These are phyloP conservation scores for Serripes groenlandicus DNA, from an alignment of 2,888 invertebrate genomes.

Conservation along the genomic window DNA sequence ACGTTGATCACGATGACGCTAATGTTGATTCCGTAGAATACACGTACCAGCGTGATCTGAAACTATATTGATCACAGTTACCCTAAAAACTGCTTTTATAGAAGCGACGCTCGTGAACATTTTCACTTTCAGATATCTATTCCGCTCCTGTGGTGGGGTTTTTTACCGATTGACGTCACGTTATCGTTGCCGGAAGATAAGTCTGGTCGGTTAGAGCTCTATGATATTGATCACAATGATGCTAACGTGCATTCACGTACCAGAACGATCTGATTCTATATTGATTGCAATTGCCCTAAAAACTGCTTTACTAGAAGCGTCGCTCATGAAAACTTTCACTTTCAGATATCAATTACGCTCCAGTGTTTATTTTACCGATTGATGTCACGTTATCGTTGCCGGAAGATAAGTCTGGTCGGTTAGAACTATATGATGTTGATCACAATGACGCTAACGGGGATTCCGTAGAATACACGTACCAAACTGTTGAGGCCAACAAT, in stretches of 20 bases:
- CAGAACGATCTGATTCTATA: background rate
- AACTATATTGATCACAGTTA: too few relatives aligned
- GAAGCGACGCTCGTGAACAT: background rate
- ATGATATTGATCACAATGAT: constrained; percentile 49
- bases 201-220: constrained; percentile 42
- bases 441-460: constrained; percentile 50
- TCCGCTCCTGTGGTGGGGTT: background rate
- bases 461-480: constrained; percentile 37
- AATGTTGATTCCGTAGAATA: constrained; percentile 50
- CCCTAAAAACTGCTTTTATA: too few relatives aligned
- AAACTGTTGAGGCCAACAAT: constrained; percentile 5
- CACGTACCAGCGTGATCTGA: too few relatives aligned
- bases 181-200: constrained; percentile 47
- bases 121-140: background rate
- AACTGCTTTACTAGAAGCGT: too few relatives aligned
- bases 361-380: constrained; percentile 29
- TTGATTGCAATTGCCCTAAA: too few relatives aligned
- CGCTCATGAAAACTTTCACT: background rate
- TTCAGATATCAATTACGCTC: constrained; percentile 51
- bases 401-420: constrained; percentile 50
- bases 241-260: constrained; percentile 23
- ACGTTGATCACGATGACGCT: constrained; percentile 46
- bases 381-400: constrained; percentile 29
- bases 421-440: constrained; percentile 44
- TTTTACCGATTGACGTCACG: constrained; percentile 1